Evolutionary conservation across 2,888 invertebrate genomes (phyloP).

Genomic region (Julus scanicus): DNA sequence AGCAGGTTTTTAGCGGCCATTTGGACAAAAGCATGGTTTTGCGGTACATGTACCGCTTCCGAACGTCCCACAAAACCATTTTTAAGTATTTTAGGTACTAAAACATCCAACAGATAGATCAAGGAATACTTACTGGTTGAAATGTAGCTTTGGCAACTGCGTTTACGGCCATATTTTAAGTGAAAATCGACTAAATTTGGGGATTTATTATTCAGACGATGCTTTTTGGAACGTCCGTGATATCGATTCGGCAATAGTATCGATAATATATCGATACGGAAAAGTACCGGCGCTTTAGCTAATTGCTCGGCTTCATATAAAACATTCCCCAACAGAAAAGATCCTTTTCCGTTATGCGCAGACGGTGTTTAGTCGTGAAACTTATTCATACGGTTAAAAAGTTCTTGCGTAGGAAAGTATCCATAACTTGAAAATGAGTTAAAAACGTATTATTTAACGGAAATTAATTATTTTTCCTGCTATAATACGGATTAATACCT

Average conservation of each 20-base stretch:
- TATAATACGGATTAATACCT: too few species aligned
- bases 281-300: neutral
- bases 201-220: neutral
- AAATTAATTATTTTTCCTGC: too few species aligned
- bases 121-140: constrained; percentile 53
- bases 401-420: too few species aligned
- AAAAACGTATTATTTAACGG: too few species aligned
- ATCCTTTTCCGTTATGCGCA: too few species aligned
- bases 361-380: too few species aligned
- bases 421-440: too few species aligned
- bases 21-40: neutral
- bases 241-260: neutral
- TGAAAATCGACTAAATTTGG: neutral
- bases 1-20: neutral
- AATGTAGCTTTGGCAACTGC: constrained; percentile 55
- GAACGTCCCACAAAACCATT: neutral
- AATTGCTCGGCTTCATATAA: neutral
- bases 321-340: too few species aligned
- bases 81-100: neutral
- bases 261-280: too few species aligned
- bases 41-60: neutral
- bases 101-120: neutral
- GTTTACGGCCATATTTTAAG: constrained; percentile 52
- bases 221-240: neutral
- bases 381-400: too few species aligned